Evolutionary conservation across 2,797 vertebrate genomes (phyloP).

Genomic region (Mycteria americana): DNA sequence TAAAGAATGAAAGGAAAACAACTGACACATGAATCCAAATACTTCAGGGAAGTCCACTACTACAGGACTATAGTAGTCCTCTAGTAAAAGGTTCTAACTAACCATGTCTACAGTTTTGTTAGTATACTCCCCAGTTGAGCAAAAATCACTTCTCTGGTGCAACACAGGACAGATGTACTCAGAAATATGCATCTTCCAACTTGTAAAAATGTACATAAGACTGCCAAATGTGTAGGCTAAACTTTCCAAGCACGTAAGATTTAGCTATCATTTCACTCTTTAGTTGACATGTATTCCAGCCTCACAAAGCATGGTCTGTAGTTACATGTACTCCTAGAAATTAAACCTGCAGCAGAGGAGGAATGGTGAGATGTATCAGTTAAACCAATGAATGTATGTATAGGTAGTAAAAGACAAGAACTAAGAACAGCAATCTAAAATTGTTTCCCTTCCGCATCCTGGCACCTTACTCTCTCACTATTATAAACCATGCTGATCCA

Average conservation of each 20-base stretch:
- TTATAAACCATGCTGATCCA: neutral
- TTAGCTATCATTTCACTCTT: neutral
- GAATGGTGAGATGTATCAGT: neutral
- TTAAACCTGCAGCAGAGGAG: neutral
- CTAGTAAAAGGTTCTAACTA: neutral
- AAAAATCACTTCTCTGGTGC: neutral
- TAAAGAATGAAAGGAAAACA: neutral
- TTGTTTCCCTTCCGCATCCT: neutral
- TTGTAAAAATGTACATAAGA: neutral
- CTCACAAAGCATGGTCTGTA: neutral
- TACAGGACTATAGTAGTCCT: neutral
- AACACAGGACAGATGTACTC: neutral
- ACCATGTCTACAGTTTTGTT: neutral
- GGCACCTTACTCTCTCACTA: neutral
- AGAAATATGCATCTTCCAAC: neutral
- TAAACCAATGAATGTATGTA: neutral
- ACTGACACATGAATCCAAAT: neutral
- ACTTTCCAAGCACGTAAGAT: neutral
- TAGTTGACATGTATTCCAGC: neutral
- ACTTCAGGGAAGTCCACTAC: neutral
- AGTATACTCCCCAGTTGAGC: neutral
- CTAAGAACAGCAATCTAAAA: neutral
- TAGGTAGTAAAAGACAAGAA: neutral
- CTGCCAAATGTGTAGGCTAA: neutral
- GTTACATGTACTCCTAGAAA: neutral